phyloP scores from a whole-genome alignment of 2,797 vertebrate genomes.

The Sebastes nivosus region DNA sequence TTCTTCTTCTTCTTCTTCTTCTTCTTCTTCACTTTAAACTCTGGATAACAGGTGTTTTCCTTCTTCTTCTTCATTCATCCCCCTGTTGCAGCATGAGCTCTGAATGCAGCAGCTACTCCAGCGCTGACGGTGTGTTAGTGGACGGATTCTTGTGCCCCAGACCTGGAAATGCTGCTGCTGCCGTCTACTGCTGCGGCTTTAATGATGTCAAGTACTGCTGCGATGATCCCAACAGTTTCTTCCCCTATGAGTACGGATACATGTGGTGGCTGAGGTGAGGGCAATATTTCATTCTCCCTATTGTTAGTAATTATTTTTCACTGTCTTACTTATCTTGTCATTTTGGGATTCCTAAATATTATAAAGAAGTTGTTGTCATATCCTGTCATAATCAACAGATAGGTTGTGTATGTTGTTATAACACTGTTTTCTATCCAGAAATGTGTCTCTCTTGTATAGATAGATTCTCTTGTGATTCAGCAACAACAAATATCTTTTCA shows the following conservation, averaged over 20 bases:
- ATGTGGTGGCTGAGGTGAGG: conserved; percentile 97
- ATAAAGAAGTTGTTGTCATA: not conserved
- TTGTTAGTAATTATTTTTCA: not conserved
- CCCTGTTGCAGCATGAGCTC: conserved; percentile 82
- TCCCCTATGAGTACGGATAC: conserved; percentile 92
- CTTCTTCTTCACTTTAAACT: not conserved
- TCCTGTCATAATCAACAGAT: not conserved
- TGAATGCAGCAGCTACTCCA: conserved; percentile 88
- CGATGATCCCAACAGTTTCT: conserved; percentile 93
- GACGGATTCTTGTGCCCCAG: conserved; percentile 89
- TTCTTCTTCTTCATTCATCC: not conserved
- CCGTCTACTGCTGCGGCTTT: conserved; percentile 92
- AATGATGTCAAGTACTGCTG: conserved; percentile 95
- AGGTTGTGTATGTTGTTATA: not conserved
- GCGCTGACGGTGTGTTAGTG: conserved; percentile 82
- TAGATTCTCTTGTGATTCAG: not conserved
- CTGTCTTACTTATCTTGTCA: not conserved
- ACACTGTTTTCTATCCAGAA: not conserved
- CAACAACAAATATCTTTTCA: not conserved
- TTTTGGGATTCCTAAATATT: not conserved
- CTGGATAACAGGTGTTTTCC: not conserved
- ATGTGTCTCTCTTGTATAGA: not conserved
- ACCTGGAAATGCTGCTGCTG: conserved; percentile 80
- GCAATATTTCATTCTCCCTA: not conserved
- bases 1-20: not conserved